These are phyloP conservation scores for Gonocerus acuteangulatus DNA, from an alignment of 2,888 invertebrate species.

Conservation along the genomic window DNA sequence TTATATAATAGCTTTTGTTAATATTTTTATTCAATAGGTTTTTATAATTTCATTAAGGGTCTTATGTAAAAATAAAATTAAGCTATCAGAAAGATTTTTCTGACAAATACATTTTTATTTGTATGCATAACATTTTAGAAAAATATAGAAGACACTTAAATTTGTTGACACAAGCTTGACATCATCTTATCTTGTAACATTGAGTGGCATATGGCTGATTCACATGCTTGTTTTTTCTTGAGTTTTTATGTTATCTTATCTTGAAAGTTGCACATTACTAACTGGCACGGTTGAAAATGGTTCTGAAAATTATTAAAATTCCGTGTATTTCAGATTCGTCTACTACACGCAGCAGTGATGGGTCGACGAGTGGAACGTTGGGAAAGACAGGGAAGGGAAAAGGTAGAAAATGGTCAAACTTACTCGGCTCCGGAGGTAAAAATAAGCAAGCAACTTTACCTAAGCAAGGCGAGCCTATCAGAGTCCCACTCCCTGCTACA, in stretches of 20 bases:
- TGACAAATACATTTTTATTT: no score
- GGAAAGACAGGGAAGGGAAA: conserved; percentile 56
- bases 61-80: no score
- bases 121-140: no score
- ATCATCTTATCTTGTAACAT: no score
- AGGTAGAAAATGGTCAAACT: conserved; percentile 47
- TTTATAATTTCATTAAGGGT: no score
- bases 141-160: no score
- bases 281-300: not conserved
- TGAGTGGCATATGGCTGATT: conserved; percentile 16
- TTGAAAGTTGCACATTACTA: not conserved
- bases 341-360: conserved; percentile 33
- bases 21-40: no score
- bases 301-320: conserved; percentile 9
- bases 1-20: no score
- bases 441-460: conserved; percentile 41
- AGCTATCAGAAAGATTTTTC: no score
- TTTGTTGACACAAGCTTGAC: not conserved
- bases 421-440: conserved; percentile 52
- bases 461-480: conserved; percentile 44
- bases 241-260: not conserved
- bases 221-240: conserved; percentile 2
- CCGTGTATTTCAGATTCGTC: conserved; percentile 34
- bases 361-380: conserved; percentile 53
- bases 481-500: conserved; percentile 62